A percentile compares a stretch with the other conserved stretches of the same genome.
phyloP scores from a whole-genome alignment of 30 jellyfish, hydroid and myxozoan species.

The Chironex yamaguchii region DNA sequence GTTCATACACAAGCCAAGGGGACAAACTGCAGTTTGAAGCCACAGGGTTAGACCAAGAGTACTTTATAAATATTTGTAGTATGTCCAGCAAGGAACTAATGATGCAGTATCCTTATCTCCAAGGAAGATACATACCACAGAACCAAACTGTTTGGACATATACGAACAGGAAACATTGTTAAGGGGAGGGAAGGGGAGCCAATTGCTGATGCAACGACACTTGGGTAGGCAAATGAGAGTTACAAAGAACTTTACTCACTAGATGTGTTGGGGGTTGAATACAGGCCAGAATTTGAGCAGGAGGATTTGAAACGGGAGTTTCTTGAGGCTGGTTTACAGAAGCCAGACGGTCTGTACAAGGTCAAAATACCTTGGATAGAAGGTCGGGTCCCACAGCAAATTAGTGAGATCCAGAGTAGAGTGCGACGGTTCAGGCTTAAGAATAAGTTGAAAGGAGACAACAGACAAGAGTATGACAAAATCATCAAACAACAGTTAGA shows the following conservation, averaged over 20 bases:
- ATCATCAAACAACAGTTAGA: conserved; percentile 42
- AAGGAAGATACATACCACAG: conserved; percentile 56
- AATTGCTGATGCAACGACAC: conserved; percentile 57
- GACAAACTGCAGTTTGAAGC: conserved; percentile 44
- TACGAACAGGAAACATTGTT: conserved; percentile 62
- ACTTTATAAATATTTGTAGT: conserved; percentile 30
- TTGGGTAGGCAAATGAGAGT: conserved; percentile 35
- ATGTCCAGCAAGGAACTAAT: conserved; percentile 40
- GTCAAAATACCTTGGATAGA: conserved; percentile 63
- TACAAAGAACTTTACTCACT: conserved; percentile 28
- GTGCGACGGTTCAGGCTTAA: conserved; percentile 23
- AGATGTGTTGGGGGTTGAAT: conserved; percentile 50
- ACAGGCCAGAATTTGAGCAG: conserved; percentile 61
- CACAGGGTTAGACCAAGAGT: conserved; percentile 29
- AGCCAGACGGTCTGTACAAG: conserved; percentile 28
- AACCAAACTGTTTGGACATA: conserved; percentile 11
- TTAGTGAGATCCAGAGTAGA: conserved; percentile 65
- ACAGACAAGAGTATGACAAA: conserved; percentile 45
- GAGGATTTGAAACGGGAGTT: conserved; percentile 27
- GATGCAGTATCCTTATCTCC: conserved; percentile 30
- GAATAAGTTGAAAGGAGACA: conserved; percentile 39
- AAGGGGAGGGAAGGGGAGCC: conserved; percentile 45
- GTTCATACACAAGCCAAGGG: conserved; percentile 19
- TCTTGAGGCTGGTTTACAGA: conserved; percentile 25
- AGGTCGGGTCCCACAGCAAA: conserved; percentile 51